Base-by-base conservation (phyloP, 2,888 invertebrate species). In the Cryptocephalus moraei region DNA sequence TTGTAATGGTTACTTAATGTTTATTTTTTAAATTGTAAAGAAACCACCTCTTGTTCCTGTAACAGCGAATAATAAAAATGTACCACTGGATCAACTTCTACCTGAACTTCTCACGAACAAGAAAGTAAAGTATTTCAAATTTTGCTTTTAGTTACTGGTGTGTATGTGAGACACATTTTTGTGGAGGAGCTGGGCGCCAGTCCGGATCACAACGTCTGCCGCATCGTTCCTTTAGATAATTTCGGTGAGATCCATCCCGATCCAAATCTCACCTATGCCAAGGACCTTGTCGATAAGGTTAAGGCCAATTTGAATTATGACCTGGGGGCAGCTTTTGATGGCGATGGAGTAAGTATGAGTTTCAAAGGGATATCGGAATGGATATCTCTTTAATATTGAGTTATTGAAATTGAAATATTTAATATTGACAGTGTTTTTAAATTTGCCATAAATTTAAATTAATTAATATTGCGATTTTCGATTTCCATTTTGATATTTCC, bases 221-320 rank as follows among this genome's bases (percentile, higher is more conserved):
- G 91, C 0, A 81, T 83, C 39, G 78, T 76, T 0, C 92, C 95
- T 0, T 72, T 95, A 47, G 86, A 89, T 54, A 96, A 99, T 74
- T 99, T 99, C 69, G 97, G 97, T 2, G 95, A 95, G 33, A 79
- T 86, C 49, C 93, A 91, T 72, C 99, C 99, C 0, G 99, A 99
- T 77, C 99, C 99, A 13, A 99, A 99, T 75, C 77, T 90, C 48
- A 89, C 89, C 0, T 90, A 91, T 67, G 90, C 89, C 44, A 79
- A 78, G 54, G 81, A 83, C 60, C 75, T 90, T 46, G 88, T 90
- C 58, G 78, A 70, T 60, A 75, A 67, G 63, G 77, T 79, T 62
- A 73, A 68, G 56, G 69, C 69, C 47, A 81, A 85, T 46, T 54
- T 60, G 4, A 71, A 73, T 9, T 81, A 81, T 64, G 84, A 84